Evolutionary conservation across 2,113 vertebrate species (phyloP), one percentile per base, ranked within the genome.

Genomic region (Labrus mixtus): DNA sequence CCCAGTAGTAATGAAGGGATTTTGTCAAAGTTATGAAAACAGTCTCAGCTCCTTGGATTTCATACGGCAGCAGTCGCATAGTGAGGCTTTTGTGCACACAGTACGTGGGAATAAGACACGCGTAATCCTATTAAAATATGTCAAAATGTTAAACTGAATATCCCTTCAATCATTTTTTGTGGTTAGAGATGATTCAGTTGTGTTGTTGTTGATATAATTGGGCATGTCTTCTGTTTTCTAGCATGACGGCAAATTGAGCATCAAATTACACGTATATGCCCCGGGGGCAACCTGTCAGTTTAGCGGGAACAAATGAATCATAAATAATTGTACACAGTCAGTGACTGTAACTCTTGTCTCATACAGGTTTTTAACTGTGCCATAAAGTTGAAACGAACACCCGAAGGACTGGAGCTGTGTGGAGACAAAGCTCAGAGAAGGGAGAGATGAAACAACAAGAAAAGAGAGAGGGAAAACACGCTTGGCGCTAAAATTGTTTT

Each of bases 301-400:
- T 36, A 58, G 61, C 11, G 0, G 65, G 76, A 76, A 45, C 33
- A 36, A 53, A 82, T 84, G 61, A 85, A 85, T 85, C 79, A 88
- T 43, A 12, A 80, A 73, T 76, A 83, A 85, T 76, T 74, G 68
- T 58, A 65, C 20, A 45, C 71, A 81, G 54, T 53, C 66, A 57
- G 58, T 22, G 36, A 67, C 43, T 17, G 20, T 68, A 70, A 17
- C 54, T 54, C 63, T 68, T 56, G 65, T 73, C 25, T 62, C 16
- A 82, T 78, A 72, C 74, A 29, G 64, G 79, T 76, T 88, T 88
- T 85, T 58, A 72, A 77, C 75, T 68, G 58, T 23, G 39, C 25
- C 4, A 20, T 20, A 22, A 68, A 72, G 56, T 16, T 46, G 17
- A 16, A 71, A 48, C 1, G 5, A 76, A 58, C 33, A 17, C 17